These are phyloP conservation scores for Saguinus imperator DNA, from an alignment of 2,113 vertebrate genomes.

Conservation along the genomic window DNA sequence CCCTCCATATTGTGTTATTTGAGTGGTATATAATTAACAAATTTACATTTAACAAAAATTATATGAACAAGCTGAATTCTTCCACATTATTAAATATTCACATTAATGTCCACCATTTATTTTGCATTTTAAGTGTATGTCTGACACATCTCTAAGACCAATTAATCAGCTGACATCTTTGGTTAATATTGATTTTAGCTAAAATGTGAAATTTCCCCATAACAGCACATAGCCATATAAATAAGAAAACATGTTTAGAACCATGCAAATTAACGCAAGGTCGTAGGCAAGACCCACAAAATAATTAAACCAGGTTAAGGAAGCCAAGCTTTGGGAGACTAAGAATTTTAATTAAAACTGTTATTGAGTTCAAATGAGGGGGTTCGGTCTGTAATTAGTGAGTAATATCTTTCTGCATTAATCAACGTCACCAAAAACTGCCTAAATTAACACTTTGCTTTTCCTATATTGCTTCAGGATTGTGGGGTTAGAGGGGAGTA, in stretches of 20 bases:
- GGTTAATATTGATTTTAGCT: conserved; percentile 71
- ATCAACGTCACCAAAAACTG: conserved; percentile 75
- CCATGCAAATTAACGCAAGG: conserved; percentile 72
- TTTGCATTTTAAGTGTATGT: conserved; percentile 64
- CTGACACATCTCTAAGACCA: conserved; percentile 59
- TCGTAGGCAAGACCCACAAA: conserved; percentile 68
- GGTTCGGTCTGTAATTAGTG: conserved; percentile 76
- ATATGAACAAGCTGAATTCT: conserved; percentile 14
- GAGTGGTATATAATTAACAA: conserved; percentile 5
- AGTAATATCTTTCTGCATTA: conserved; percentile 78
- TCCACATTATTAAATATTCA: conserved; percentile 54
- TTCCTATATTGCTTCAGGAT: conserved; percentile 67
- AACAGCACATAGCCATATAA: conserved; percentile 60
- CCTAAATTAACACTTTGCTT: conserved; percentile 76
- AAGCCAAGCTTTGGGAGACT: conserved; percentile 70
- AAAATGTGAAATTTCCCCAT: conserved; percentile 69
- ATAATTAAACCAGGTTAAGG: conserved; percentile 79
- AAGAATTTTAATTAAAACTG: conserved; percentile 80
- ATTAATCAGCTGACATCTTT: conserved; percentile 67
- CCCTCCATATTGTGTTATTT: not conserved
- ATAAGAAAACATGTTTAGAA: conserved; percentile 71
- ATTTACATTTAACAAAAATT: conserved; percentile 57
- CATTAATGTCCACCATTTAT: conserved; percentile 49
- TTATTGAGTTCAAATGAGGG: conserved; percentile 80
- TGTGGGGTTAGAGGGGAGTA: conserved; percentile 57